Evolutionary conservation across 2,113 vertebrate species (phyloP).

Genomic region (Hiodon tergisus): DNA sequence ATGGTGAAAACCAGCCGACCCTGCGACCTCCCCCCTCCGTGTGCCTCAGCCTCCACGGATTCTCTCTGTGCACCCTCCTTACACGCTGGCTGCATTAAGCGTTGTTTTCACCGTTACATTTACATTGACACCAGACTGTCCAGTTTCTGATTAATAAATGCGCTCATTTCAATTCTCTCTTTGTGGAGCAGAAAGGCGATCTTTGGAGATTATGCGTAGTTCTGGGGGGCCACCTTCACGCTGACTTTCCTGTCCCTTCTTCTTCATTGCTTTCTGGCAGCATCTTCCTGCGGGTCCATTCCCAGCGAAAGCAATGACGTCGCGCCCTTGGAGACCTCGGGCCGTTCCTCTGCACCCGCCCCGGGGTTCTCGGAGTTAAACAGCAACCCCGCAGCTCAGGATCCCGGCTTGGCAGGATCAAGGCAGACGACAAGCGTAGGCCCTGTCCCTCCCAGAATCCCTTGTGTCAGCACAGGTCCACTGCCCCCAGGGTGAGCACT

Average conservation of each 20-base stretch:
- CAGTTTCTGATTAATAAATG: no score
- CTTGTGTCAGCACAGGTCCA: constrained; percentile 68
- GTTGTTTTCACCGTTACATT: no score
- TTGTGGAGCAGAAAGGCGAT: no score
- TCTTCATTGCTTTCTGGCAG: constrained; percentile 41
- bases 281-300: constrained; percentile 65
- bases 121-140: no score
- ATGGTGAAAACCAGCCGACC: no score
- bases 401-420: constrained; percentile 51
- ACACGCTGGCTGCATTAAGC: no score
- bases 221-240: background rate
- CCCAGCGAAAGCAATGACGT: constrained; percentile 55
- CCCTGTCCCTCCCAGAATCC: constrained; percentile 56
- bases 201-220: no score
- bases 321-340: constrained; percentile 56
- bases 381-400: constrained; percentile 36
- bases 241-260: background rate
- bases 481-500: constrained; percentile 80
- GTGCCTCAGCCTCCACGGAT: no score
- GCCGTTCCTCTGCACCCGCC: constrained; percentile 48
- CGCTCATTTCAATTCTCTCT: no score
- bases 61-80: no score
- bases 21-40: no score
- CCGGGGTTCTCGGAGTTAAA: constrained; percentile 60
- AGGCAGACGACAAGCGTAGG: constrained; percentile 63